Evolutionary conservation across 1,140 invertebrate genomes (phyloP).

Genomic region (Tetraneura akinire): DNA sequence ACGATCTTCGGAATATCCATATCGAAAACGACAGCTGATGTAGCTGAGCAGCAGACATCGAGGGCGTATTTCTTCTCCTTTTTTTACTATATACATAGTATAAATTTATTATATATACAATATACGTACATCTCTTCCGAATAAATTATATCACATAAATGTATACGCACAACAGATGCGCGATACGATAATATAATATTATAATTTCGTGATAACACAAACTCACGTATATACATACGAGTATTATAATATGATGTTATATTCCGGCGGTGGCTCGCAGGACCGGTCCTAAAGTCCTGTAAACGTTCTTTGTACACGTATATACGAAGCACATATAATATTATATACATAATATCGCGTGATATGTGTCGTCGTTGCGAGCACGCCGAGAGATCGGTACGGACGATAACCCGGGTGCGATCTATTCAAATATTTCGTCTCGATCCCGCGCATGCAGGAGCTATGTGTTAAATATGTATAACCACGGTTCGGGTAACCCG

Average conservation of each 20-base stretch:
- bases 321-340: too few relatives aligned
- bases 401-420: not conserved
- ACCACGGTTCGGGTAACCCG: too few relatives aligned
- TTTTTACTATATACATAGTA: too few relatives aligned
- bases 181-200: slow-evolving; percentile 25
- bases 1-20: slow-evolving; percentile 15
- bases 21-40: not conserved
- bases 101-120: too few relatives aligned
- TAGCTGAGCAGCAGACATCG: not conserved
- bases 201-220: slow-evolving; percentile 24
- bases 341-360: too few relatives aligned
- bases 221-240: not conserved
- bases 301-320: too few relatives aligned
- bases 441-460: not conserved
- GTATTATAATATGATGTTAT: not conserved
- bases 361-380: not conserved
- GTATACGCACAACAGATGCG: slow-evolving; percentile 8
- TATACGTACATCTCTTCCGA: too few relatives aligned
- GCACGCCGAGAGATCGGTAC: not conserved
- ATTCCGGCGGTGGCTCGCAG: not conserved
- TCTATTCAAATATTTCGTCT: not conserved
- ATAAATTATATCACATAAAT: too few relatives aligned
- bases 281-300: too few relatives aligned
- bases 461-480: too few relatives aligned
- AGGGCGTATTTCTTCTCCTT: slow-evolving; percentile 1